Evolutionary conservation across 2,888 invertebrate species (phyloP), one percentile per base, ranked within the genome.

Genomic region (Nezara viridula): DNA sequence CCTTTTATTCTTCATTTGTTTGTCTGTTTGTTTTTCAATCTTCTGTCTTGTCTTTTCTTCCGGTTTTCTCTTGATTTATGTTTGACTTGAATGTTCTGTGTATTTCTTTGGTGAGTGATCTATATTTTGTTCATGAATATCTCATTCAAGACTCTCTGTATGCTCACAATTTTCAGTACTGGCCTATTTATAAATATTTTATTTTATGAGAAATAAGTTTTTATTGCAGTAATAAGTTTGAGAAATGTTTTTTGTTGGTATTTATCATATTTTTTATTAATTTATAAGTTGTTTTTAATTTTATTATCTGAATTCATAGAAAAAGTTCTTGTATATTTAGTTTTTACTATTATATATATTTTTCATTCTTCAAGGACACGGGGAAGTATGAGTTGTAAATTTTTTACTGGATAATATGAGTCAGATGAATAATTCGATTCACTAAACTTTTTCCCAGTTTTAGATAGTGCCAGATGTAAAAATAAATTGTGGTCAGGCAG

Each of bases 31-130:
- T 60, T 55, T 86, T 47, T 37, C 55, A 24, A 24, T 44, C 37
- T 60, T 52, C 60, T 55, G 24, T 52, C 60, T 55, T 60, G 44
- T 60, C 47, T 60, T 86, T 86, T 86, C 66, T 81, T 81, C 81
- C 12, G n/a, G n/a, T 47, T 81, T 81, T n/a, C 81, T 86, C 19
- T 86, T 86, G 32, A n/a, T 86, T 86, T 50, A 10, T 77, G 47
- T 88, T 88, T 50, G 12, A 40, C 40, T 73, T 50, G 52, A 44
- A 85, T 86, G 55, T 55, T 52, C 10, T 37, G 5, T 50, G 55
- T 44, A 52, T 60, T 66, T 86, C 32, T 77, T 77, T 88, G 55
- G 49, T 88, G 27, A 60, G 32, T 88, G n/a, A 60, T n/a, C 40
- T 73, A 27, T 66, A 66, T 66, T 66, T 86, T 55, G 19, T 86